Evolutionary conservation across 2,113 vertebrate genomes (phyloP).

Genomic region (Dipodomys spectabilis): DNA sequence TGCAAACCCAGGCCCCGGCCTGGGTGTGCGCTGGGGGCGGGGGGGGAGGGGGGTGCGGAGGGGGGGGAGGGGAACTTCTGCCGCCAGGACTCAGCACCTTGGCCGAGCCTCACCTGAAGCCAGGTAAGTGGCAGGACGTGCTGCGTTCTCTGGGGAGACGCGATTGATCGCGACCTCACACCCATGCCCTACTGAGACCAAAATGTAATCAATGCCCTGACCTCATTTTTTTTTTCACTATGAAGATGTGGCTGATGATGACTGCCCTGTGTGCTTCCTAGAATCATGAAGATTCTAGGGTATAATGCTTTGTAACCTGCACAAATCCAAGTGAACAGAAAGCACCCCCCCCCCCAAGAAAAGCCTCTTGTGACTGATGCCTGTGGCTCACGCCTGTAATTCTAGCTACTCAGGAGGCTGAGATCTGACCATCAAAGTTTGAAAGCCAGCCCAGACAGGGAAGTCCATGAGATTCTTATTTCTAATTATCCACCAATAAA

Average conservation of each 20-base stretch:
- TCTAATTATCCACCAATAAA: too few relatives aligned
- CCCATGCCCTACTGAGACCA: background rate
- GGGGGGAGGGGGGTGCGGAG: background rate
- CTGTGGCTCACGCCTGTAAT: too few relatives aligned
- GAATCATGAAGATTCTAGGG: background rate
- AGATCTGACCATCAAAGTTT: too few relatives aligned
- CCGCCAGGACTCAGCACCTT: background rate
- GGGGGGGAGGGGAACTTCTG: background rate
- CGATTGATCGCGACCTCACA: background rate
- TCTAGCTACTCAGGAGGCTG: too few relatives aligned
- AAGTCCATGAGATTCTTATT: too few relatives aligned
- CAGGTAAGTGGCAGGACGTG: background rate
- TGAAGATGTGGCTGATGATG: background rate
- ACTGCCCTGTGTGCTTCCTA: background rate
- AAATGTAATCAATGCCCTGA: background rate
- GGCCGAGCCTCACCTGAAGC: slow-evolving; percentile 52
- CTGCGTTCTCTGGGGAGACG: background rate
- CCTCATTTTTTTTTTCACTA: background rate
- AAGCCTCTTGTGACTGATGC: background rate
- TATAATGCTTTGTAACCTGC: background rate
- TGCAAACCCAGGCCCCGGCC: background rate
- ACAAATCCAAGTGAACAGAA: background rate
- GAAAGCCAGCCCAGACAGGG: too few relatives aligned
- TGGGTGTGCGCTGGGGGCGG: background rate
- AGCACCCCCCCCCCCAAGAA: background rate